phyloP scores from a whole-genome alignment of 1,140 invertebrate genomes.

The Bombus waltoni region DNA sequence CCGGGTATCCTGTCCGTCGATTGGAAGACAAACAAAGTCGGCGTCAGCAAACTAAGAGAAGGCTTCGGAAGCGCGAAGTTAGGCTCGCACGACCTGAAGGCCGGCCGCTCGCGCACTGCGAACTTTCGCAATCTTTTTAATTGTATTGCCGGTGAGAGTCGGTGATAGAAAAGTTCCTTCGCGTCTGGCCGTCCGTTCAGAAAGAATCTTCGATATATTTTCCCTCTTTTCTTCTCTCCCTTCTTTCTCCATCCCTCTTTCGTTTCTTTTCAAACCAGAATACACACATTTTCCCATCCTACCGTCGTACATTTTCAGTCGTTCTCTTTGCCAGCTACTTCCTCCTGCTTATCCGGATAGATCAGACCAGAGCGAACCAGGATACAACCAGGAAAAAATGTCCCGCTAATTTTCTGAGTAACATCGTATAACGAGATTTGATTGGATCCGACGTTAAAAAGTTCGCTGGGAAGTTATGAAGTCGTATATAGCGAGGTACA shows the following conservation, averaged over 20 bases:
- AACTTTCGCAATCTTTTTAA: conserved; percentile 80
- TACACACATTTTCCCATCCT: conserved; percentile 10
- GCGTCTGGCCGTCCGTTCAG: conserved; percentile 20
- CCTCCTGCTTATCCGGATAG: conserved; percentile 36
- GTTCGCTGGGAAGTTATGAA: conserved; percentile 40
- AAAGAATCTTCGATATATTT: conserved; percentile 2
- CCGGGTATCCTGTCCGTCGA: conserved; percentile 66
- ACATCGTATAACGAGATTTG: conserved; percentile 51
- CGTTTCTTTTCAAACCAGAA: conserved; percentile 14
- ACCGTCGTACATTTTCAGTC: neutral
- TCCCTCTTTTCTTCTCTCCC: conserved; percentile 1
- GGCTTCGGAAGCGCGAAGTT: conserved; percentile 60
- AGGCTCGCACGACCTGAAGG: conserved; percentile 36
- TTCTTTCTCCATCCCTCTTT: neutral
- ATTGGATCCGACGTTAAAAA: conserved; percentile 53
- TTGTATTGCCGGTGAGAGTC: conserved; percentile 74
- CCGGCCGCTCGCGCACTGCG: conserved; percentile 36
- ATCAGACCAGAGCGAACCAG: conserved; percentile 46
- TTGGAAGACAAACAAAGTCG: conserved; percentile 75
- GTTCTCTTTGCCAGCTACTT: conserved; percentile 54
- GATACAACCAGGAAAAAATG: conserved; percentile 59
- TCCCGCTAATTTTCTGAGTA: conserved; percentile 72
- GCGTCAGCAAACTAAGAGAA: conserved; percentile 58
- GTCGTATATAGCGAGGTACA: no score
- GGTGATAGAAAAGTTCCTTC: conserved; percentile 77